Base-by-base conservation (phyloP, 2,113 vertebrate genomes). In the Gnathonemus echidnorhynchus region DNA sequence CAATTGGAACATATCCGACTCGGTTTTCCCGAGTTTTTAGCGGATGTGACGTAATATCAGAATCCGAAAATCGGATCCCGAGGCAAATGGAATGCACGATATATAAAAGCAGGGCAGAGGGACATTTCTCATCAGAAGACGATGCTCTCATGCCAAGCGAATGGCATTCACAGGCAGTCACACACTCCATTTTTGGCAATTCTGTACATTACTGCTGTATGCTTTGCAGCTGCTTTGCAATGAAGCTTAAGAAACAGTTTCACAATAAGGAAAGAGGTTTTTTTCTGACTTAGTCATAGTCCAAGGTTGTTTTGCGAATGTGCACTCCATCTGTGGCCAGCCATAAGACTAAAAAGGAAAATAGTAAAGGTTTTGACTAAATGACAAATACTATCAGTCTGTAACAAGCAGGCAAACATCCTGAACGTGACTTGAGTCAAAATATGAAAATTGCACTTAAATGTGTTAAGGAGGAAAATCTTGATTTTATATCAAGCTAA, bases 361-460 rank as follows among this genome's bases (percentile, higher is more conserved):
- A 42, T 5, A 13, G 58, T 11, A 66, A 66, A 77, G 31, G 35
- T 42, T 80, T 42, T 35, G 7, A 48, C 83, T 46, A 21, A 85
- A 42, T 19, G 3, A 85, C 8, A 85, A 85, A 46, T n/a, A 45
- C 10, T 85, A 8, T 48, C 9, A 85, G 83, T 48, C 39, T 42
- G 77, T 83, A 45, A 83, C 84, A 31, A 53, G 24, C 49, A 53
- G 11, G 10, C 90, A 85, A 90, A 89, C 89, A 83, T 52, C 87
- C 27, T 49, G 90, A 46, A 89, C 90, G 90, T 90, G 90, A 89
- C 84, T 91, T 39, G 87, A 39, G 88, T 88, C 39, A 87, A 39
- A 80, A 90, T 89, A 89, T 62, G 53, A 77, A 56, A 90, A 85
- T 83, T 91, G 46, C 31, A 46, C 91, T 89, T 92, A 91, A 93